Base-by-base conservation (phyloP, 1,140 invertebrate genomes). In the Pantala flavescens region DNA sequence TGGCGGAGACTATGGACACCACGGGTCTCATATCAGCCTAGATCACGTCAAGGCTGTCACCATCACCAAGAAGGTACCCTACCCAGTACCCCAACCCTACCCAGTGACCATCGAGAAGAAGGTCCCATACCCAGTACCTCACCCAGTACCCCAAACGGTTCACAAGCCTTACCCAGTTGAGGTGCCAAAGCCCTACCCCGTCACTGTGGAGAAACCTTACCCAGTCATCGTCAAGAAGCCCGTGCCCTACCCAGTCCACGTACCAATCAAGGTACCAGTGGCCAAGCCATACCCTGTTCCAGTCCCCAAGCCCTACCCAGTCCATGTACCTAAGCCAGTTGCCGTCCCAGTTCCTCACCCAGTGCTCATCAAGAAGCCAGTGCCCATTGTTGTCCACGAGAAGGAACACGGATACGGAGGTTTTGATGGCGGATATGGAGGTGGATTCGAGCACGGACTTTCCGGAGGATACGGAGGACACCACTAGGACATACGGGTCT, bases 21-120 rank as follows among this genome's bases (percentile, higher is more conserved):
- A 19, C 49, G 49, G 80, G 16, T 75, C 74, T 36, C 74, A 76
- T 0, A 76, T 72, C 49, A 82, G 82, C 2, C 23, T 42, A 21
- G 83, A 81, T 63, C 84, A 84, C 76, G 79, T 84, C 73, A 82
- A 83, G 71, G 81, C 83, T 19, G 79, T 83, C 43, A 84, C 83
- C 24, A 81, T 85, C 75, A 84, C 84, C 74, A 85, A 85, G 75
- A 82, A 84, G 76, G 82, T 86, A 0, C 81, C 80, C 0, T 76
- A 75, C 43, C 76, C 78, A n/a, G 84, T 86, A 0, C 84, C 83
- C 0, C 79, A 82, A 1, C 85, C 85, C 0, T 84, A 83, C 71
- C 83, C 84, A 12, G 82, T 84, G 0, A 77, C 79, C 28, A 81
- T 84, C 7, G 80, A 82, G 43, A 86, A 84, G 75, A 80, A 80